Evolutionary conservation across 2,797 vertebrate species (phyloP).

Genomic region (Sparidentex hasta): DNA sequence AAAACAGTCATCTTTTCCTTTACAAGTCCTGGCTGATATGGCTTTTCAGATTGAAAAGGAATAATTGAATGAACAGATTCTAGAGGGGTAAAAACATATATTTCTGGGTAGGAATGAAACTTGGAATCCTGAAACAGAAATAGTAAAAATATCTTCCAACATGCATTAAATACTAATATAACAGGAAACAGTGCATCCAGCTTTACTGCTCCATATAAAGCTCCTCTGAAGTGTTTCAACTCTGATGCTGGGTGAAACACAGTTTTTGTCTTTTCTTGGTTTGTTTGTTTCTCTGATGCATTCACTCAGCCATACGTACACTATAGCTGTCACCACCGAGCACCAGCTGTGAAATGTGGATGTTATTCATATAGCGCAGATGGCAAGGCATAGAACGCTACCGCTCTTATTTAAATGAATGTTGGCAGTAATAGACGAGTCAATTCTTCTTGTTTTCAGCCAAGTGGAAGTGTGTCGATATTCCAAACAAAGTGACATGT

Average conservation of each 20-base stretch:
- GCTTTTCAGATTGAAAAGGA: neutral
- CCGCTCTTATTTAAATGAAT: constrained; percentile 62
- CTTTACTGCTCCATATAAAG: neutral
- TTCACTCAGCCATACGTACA: constrained; percentile 44
- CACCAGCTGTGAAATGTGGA: constrained; percentile 68
- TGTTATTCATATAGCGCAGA: constrained; percentile 63
- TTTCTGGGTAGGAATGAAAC: neutral
- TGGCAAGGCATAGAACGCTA: constrained; percentile 46
- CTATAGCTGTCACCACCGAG: constrained; percentile 38
- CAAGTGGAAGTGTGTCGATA: constrained; percentile 45
- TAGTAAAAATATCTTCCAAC: neutral
- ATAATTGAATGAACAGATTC: neutral
- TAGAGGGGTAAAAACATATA: neutral
- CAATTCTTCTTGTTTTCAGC: constrained; percentile 49
- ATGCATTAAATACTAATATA: neutral
- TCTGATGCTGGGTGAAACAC: constrained; percentile 2
- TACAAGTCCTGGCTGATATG: neutral
- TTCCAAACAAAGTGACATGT: constrained; percentile 13
- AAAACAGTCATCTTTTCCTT: no score
- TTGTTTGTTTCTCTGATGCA: constrained; percentile 48
- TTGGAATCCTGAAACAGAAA: neutral
- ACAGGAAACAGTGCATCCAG: neutral
- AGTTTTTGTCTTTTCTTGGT: constrained; percentile 24
- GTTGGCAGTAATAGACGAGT: constrained; percentile 64
- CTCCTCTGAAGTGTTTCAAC: neutral